phyloP scores from a whole-genome alignment of 2,797 vertebrate species.

The Gymnopithys bicolor region DNA sequence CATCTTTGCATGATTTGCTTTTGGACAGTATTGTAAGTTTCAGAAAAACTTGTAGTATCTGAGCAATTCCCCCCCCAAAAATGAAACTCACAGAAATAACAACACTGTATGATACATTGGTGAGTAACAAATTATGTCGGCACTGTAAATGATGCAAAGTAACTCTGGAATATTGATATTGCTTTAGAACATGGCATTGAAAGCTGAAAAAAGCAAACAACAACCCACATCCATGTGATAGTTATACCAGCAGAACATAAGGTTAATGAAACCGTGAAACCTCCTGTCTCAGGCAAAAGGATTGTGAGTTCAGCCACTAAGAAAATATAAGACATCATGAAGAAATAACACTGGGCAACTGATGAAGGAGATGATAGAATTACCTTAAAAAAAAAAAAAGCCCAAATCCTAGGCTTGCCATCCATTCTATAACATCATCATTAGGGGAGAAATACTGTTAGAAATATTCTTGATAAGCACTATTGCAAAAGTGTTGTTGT shows the following conservation, averaged over 20 bases:
- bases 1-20: neutral
- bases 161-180: neutral
- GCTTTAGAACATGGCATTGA: neutral
- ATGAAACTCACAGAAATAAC: neutral
- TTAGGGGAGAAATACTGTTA: neutral
- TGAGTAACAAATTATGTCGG: neutral
- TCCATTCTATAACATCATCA: neutral
- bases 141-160: neutral
- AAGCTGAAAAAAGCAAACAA: neutral
- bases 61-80: neutral
- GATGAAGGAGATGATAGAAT: neutral
- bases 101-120: neutral
- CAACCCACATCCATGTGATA: neutral
- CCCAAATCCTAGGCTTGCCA: fast-evolving
- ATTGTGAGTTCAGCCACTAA: neutral
- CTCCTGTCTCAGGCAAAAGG: slow-evolving; percentile 8
- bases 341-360: neutral
- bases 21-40: neutral
- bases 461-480: neutral
- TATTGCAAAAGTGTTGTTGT: neutral
- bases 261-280: slow-evolving; percentile 14
- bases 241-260: slow-evolving; percentile 13
- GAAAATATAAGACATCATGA: neutral
- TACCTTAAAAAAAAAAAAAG: neutral
- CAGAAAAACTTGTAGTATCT: neutral